Conservation (phyloP, 2,797 vertebrate genomes). For the Pangasius mekongensis region DNA sequence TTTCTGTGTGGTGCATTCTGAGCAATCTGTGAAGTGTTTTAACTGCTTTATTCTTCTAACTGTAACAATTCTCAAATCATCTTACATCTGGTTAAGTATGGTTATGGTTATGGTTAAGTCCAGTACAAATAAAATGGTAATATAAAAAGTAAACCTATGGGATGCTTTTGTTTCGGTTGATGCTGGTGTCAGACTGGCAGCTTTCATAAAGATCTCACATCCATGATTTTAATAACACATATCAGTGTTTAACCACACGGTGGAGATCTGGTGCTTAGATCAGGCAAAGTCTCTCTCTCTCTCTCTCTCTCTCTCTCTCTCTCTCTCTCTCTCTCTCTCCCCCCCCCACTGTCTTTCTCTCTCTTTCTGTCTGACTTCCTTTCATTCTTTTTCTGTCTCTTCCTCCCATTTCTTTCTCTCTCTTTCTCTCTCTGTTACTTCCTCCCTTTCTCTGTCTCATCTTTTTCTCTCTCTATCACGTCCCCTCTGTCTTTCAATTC, state of each 20-base stretch:
- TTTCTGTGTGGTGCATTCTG: background rate
- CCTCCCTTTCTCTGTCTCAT: background rate
- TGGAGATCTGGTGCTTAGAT: slow-evolving; percentile 41
- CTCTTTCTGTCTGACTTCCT: background rate
- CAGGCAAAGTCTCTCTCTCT: background rate
- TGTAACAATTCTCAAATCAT: background rate
- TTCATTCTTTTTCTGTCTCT: background rate
- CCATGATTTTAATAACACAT: background rate
- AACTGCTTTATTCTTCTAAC: background rate
- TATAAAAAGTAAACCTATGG: background rate
- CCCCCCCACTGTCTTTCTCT: background rate
- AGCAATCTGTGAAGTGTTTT: background rate
- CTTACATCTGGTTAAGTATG: background rate
- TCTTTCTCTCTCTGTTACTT: background rate
- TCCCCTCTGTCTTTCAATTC: background rate
- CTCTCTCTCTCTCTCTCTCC: background rate
- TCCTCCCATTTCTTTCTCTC: background rate
- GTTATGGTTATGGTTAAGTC: background rate
- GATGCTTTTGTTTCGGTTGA: background rate
- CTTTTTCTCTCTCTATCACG: background rate
- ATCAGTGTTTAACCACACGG: slow-evolving; percentile 39
- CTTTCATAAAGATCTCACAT: background rate
- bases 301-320: background rate
- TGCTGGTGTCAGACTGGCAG: background rate
- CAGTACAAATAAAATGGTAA: background rate